Conservation (phyloP, 1,140 invertebrate genomes). For the Eupeodes corollae region DNA sequence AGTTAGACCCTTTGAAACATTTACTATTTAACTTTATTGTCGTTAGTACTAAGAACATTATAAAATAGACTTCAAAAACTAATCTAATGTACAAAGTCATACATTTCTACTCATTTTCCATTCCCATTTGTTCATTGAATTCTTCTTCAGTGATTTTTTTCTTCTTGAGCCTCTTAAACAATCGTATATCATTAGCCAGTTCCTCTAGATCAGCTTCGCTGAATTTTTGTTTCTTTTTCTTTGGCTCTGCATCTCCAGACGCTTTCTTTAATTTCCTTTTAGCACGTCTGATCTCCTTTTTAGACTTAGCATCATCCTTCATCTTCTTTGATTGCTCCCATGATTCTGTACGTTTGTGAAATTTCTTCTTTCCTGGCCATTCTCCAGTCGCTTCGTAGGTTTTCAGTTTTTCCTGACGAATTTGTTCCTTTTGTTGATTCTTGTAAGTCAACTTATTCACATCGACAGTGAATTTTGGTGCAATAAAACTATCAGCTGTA, state of each 20-base stretch:
- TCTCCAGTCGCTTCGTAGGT: constrained; percentile 59
- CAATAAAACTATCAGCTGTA: constrained; percentile 52
- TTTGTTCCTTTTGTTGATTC: constrained; percentile 67
- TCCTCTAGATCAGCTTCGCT: constrained; percentile 73
- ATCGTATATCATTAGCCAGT: constrained; percentile 64
- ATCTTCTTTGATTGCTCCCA: constrained; percentile 73
- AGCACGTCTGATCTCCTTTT: constrained; percentile 47
- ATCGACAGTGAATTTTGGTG: constrained; percentile 51
- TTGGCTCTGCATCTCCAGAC: constrained; percentile 33
- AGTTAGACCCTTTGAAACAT: too few species aligned
- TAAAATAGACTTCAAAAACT: too few species aligned
- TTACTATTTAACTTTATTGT: too few species aligned
- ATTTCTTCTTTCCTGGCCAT: constrained; percentile 60
- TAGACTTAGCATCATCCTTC: constrained; percentile 54
- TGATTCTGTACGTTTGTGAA: constrained; percentile 51
- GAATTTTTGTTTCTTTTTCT: constrained; percentile 43
- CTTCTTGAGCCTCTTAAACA: constrained; percentile 82
- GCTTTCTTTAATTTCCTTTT: constrained; percentile 41
- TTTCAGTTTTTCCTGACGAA: constrained; percentile 59
- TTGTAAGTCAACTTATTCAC: constrained; percentile 68
- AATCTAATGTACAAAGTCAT: too few species aligned
- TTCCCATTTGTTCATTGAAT: constrained; percentile 47
- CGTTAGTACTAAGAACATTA: too few species aligned
- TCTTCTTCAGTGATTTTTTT: constrained; percentile 60
- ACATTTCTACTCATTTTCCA: constrained; percentile 18